Conservation (phyloP, 2,113 vertebrate species). For the Bungarus multicinctus region DNA sequence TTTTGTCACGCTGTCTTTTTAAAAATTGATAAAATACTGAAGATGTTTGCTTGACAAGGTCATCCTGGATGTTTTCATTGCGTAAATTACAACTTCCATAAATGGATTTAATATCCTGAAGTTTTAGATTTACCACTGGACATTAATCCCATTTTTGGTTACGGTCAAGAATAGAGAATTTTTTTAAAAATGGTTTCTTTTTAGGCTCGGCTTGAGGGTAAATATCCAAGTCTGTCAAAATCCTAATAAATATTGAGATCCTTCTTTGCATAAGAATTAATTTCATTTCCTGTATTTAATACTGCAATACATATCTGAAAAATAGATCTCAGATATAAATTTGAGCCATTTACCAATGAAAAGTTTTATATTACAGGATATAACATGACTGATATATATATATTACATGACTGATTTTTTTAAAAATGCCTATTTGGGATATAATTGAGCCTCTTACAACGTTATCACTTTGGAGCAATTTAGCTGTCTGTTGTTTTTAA, state of each 20-base stretch:
- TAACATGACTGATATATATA: too few relatives aligned
- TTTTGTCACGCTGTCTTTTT: not conserved
- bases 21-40: not conserved
- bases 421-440: not conserved
- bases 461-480: not conserved
- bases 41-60: not conserved
- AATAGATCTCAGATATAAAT: not conserved
- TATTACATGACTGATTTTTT: too few relatives aligned
- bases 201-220: not conserved
- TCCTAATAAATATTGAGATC: not conserved
- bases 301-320: not conserved
- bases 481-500: not conserved
- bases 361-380: not conserved
- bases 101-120: not conserved
- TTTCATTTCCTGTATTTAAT: not conserved
- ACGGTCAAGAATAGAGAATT: not conserved
- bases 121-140: not conserved
- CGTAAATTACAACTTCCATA: not conserved
- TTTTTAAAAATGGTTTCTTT: not conserved
- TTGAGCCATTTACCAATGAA: not conserved
- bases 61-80: not conserved
- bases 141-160: not conserved
- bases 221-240: not conserved
- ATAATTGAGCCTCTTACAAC: not conserved
- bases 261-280: not conserved